These are phyloP conservation scores for Dasyprocta punctata DNA, from an alignment of 2,113 vertebrate species.

Conservation along the genomic window DNA sequence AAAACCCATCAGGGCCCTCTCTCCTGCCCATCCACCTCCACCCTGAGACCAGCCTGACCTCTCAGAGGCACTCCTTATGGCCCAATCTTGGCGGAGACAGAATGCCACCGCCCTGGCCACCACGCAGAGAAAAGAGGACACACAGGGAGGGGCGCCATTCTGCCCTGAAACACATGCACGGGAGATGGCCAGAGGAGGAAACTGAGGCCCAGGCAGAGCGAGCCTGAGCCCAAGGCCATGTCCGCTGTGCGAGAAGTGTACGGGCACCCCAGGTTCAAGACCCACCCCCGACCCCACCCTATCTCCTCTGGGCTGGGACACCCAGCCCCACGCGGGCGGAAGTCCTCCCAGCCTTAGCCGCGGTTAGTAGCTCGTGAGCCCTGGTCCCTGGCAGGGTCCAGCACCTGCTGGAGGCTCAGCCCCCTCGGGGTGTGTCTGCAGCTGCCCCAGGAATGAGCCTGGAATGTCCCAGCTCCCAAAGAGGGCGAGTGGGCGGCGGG, in stretches of 20 bases:
- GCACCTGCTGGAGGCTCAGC: conserved; percentile 73
- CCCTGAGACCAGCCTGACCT: background rate
- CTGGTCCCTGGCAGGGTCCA: background rate
- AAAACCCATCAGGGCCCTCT: background rate
- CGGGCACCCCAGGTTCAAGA: background rate
- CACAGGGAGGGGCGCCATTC: background rate
- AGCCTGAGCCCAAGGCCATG: background rate
- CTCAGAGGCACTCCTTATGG: background rate
- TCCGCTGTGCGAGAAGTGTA: background rate
- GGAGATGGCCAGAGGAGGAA: background rate
- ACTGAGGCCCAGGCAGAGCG: background rate
- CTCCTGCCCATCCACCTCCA: too few relatives aligned
- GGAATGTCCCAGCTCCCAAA: conserved; percentile 75
- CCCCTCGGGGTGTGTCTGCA: conserved; percentile 63
- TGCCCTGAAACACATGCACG: background rate
- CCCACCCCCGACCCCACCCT: too few relatives aligned
- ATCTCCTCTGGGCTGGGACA: background rate
- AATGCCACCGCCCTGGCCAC: background rate
- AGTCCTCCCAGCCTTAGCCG: background rate
- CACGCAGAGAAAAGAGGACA: background rate
- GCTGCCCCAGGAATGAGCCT: conserved; percentile 76
- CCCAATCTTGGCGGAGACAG: background rate
- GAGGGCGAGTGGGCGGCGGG: background rate
- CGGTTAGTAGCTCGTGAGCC: background rate
- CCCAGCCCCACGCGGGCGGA: background rate